A percentile compares a stretch with the other conserved stretches of the same genome.
phyloP scores from a whole-genome alignment of 2,113 vertebrate species.

The Phasianus colchicus region DNA sequence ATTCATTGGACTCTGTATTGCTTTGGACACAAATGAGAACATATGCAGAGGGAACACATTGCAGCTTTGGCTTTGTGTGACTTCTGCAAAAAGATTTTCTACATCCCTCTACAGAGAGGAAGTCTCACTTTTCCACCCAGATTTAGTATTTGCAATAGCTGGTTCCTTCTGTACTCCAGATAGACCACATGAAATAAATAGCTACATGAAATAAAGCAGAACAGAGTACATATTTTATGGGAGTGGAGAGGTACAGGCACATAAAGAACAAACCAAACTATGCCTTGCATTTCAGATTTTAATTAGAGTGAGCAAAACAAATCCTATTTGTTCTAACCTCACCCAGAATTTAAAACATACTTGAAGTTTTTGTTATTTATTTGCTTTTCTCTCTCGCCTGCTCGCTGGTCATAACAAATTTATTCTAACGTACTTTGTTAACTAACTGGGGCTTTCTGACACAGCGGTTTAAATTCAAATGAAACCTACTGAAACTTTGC shows the following conservation, averaged over 20 bases:
- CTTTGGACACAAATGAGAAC: neutral
- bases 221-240: neutral
- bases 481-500: neutral
- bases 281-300: neutral
- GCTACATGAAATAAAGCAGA: neutral
- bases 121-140: neutral
- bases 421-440: neutral
- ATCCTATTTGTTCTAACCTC: neutral
- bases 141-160: neutral
- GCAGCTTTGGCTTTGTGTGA: neutral
- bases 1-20: neutral
- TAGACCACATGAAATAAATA: too few relatives aligned
- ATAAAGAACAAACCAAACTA: neutral
- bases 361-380: neutral
- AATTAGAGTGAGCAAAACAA: neutral
- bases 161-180: neutral
- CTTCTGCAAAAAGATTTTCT: neutral
- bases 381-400: neutral
- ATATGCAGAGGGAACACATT: neutral
- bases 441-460: neutral
- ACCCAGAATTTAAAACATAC: neutral
- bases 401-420: neutral
- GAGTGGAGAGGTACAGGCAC: neutral
- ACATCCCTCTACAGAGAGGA: neutral
- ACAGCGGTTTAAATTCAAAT: neutral